Percentiles rank a stretch among this genome's conserved stretches.
Conservation (phyloP, 2,113 vertebrate species). For the Chaetodon trifascialis region DNA sequence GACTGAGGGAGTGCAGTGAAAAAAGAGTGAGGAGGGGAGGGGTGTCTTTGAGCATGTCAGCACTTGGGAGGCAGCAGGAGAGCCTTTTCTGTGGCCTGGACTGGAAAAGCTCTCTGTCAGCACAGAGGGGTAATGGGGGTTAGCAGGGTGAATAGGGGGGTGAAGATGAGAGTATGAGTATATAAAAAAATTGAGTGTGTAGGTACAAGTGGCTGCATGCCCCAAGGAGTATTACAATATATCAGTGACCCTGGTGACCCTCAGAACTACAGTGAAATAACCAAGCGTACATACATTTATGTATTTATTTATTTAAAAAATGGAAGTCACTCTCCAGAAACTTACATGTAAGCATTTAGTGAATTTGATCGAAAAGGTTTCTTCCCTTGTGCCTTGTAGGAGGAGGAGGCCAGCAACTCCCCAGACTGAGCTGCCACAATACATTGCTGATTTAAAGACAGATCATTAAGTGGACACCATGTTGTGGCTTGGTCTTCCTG, state of each 20-base stretch:
- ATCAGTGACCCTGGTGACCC: conserved; percentile 28
- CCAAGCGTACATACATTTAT: conserved; percentile 2
- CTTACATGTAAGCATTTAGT: not conserved
- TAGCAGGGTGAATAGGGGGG: conserved; percentile 44
- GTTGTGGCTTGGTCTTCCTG: not conserved
- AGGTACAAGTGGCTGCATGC: conserved; percentile 37
- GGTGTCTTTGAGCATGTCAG: conserved; percentile 69
- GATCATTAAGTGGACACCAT: not conserved
- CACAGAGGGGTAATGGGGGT: conserved; percentile 76
- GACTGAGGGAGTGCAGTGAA: conserved; percentile 20
- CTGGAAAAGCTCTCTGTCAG: conserved; percentile 75
- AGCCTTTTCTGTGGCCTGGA: conserved; percentile 54
- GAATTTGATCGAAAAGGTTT: not conserved
- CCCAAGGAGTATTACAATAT: conserved; percentile 21
- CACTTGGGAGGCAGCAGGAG: conserved; percentile 62
- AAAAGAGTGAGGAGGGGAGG: conserved; percentile 16
- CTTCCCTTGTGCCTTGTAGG: too few relatives aligned
- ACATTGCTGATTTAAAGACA: conserved; percentile 4
- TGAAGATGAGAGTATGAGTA: conserved; percentile 44
- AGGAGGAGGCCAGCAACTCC: not conserved
- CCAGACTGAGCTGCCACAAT: not conserved
- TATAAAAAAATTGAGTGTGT: conserved; percentile 33
- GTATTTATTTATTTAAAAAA: too few relatives aligned
- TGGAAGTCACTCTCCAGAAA: not conserved
- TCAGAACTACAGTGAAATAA: conserved; percentile 13